A percentile compares a stretch with the other conserved stretches of the same genome.
These are phyloP conservation scores for Malacoctenus gilli DNA, from an alignment of 2,797 vertebrate genomes.

Conservation along the genomic window DNA sequence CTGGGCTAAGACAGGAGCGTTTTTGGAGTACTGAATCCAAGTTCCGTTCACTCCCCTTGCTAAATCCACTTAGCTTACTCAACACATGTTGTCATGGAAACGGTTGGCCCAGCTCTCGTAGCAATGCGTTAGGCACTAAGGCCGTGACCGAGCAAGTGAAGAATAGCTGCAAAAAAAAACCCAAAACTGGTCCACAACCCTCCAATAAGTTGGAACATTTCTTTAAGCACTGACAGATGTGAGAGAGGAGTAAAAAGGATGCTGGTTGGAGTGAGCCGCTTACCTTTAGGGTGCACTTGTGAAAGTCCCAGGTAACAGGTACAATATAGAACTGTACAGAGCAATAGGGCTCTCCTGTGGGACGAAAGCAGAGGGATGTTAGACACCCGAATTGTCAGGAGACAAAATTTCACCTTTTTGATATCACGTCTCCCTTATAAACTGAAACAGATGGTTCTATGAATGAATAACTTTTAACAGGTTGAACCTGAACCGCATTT, in stretches of 20 bases:
- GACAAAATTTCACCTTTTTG: not conserved
- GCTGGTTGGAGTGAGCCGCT: slow-evolving; percentile 48
- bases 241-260: slow-evolving; percentile 9
- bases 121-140: slow-evolving; percentile 50
- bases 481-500: not conserved
- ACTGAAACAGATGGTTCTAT: too few species aligned
- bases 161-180: slow-evolving; percentile 29
- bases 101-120: slow-evolving; percentile 40
- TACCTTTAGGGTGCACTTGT: slow-evolving; percentile 95
- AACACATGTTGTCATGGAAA: slow-evolving; percentile 52
- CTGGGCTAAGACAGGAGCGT: not conserved
- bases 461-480: not conserved
- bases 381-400: slow-evolving; percentile 37
- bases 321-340: slow-evolving; percentile 92
- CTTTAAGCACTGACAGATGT: slow-evolving; percentile 11
- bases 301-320: slow-evolving; percentile 92
- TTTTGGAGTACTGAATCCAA: slow-evolving; percentile 7
- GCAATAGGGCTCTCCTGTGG: slow-evolving; percentile 90
- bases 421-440: not conserved
- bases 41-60: slow-evolving; percentile 38
- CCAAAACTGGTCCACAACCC: slow-evolving; percentile 4
- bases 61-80: slow-evolving; percentile 44
- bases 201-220: slow-evolving; percentile 26
- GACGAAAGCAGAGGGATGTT: slow-evolving; percentile 63
- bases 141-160: slow-evolving; percentile 46